phyloP scores from a whole-genome alignment of 2,113 vertebrate genomes.

The Amphiprion percula region DNA sequence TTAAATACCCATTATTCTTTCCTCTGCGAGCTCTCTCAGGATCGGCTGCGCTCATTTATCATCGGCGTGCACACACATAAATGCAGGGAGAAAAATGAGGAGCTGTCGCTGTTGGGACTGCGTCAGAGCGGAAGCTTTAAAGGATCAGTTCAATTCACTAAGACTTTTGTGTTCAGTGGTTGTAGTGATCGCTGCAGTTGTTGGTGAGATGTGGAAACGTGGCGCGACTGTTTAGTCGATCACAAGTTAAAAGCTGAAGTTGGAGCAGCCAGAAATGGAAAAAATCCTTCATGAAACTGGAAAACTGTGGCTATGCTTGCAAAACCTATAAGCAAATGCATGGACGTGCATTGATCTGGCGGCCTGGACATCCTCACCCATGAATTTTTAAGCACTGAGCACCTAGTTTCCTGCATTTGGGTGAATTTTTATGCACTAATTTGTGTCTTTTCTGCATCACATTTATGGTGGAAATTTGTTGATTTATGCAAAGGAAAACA shows the following conservation, averaged over 20 bases:
- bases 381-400: too few species aligned
- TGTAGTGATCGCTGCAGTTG: neutral
- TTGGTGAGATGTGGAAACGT: neutral
- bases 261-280: neutral
- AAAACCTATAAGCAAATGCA: too few species aligned
- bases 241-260: neutral
- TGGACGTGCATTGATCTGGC: too few species aligned
- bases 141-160: slow-evolving; percentile 46
- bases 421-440: too few species aligned
- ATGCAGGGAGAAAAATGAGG: slow-evolving; percentile 64
- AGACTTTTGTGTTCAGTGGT: slow-evolving; percentile 9
- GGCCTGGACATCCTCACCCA: too few species aligned
- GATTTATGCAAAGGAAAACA: too few species aligned
- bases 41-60: slow-evolving; percentile 75
- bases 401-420: too few species aligned
- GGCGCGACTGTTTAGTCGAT: neutral
- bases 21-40: slow-evolving; percentile 69
- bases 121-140: slow-evolving; percentile 59
- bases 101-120: slow-evolving; percentile 36
- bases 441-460: too few species aligned
- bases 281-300: too few species aligned
- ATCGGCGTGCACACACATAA: slow-evolving; percentile 58
- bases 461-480: too few species aligned
- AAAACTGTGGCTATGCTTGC: too few species aligned
- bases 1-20: slow-evolving; percentile 83